Base-by-base conservation (phyloP, 2,888 invertebrate species). In the Sphaerolaimus hirsutus region DNA sequence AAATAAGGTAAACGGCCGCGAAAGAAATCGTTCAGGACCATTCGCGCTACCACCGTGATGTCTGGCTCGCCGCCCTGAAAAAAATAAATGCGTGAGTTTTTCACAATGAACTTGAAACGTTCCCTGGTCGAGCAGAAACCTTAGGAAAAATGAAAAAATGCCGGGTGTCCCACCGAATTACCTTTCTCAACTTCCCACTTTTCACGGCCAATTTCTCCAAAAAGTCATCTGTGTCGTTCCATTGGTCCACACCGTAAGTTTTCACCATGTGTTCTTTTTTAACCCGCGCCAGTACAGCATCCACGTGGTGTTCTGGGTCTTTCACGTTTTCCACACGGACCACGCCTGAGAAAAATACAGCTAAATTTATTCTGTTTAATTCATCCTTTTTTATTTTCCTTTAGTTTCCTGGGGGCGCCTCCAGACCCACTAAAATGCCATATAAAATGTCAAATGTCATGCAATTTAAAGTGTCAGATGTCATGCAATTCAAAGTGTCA, bases 1-100 rank as follows among this genome's bases (percentile, higher is more conserved):
- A 83, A 97, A 66, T 81, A 93, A 1, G 91, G 91, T 46, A 97
- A 68, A 66, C 86, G 87, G 4, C 97, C 97, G 58, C 97, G 74
- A 68, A 97, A 93, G 81, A 87, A 97, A 66, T 97, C 97, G 69
- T 97, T 97, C 2, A 97, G 72, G 12, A 99, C 76, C 81, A 89
- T 89, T 64, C 80, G 78, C 0, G 97, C 79, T 1, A 80, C 79
- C 49, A 79, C 79, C 43, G 74, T 69, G 22, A 87, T 69, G 68
- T 97, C 89, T 12, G 97, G 86, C 62, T 97, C 91, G n/a, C 89
- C 97, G 56, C 84, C 84, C 66, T 68, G 51, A 10, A 53, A 45
- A 43, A 29, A 5, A 29, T 10, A 5, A 10, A 5, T 29, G 5
- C 29, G 29, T 10, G 29, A 10, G n/a, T n/a, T n/a, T n/a, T n/a